A percentile compares a stretch with the other conserved stretches of the same genome.
phyloP scores from a whole-genome alignment of 2,888 invertebrate species.

The Pterobdella sp. region DNA sequence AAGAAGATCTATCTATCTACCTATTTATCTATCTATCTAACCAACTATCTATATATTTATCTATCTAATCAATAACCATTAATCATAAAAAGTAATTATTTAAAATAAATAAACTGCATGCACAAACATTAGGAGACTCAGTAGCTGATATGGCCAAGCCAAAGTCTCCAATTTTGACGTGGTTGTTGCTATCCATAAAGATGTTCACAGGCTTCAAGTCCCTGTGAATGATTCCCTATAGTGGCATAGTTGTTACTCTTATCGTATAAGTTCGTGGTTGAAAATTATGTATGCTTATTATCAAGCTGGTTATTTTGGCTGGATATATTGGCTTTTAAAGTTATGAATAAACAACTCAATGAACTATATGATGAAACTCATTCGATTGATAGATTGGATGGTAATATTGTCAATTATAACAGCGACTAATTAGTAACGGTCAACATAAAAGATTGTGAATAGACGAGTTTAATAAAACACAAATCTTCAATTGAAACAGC shows the following conservation, averaged over 20 bases:
- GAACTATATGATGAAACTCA: no score
- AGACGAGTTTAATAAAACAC: not conserved
- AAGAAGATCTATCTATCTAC: no score
- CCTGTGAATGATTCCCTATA: conserved; percentile 54
- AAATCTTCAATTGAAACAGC: not conserved
- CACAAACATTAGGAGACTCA: not conserved
- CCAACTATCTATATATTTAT: no score
- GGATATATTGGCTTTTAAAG: no score
- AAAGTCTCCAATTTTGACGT: conserved; percentile 50
- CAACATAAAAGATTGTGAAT: not conserved
- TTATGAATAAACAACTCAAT: no score
- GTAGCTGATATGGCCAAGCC: conserved; percentile 38
- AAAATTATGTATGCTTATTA: no score
- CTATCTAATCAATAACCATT: not conserved
- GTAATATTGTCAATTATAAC: not conserved
- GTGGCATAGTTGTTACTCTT: no score
- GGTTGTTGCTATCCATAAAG: conserved; percentile 80
- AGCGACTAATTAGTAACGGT: not conserved
- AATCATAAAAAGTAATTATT: conserved; percentile 16
- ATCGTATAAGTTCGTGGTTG: no score
- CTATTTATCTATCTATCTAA: no score
- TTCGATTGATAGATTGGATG: no score
- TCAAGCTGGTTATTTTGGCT: no score
- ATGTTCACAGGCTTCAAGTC: conserved; percentile 69
- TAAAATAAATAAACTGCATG: no score